A percentile compares a stretch with the other conserved stretches of the same genome.
Conservation (phyloP, 2,113 vertebrate genomes). For the Urocynchramus pylzowi region DNA sequence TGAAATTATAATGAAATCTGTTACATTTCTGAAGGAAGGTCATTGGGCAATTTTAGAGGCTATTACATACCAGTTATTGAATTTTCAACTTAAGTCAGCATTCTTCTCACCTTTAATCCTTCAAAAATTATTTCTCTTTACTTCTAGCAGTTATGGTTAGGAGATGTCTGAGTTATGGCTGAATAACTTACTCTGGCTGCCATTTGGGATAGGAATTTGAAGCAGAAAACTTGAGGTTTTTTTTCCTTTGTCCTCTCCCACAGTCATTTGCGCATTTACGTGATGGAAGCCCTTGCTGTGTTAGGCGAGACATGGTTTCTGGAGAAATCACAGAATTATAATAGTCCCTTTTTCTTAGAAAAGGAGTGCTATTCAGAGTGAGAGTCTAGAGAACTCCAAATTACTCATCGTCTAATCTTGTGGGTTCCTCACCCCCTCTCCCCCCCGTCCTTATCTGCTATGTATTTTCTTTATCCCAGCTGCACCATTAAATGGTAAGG, state of each 20-base stretch:
- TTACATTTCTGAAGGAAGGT: neutral
- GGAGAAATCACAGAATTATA: neutral
- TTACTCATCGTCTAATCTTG: neutral
- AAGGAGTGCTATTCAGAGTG: neutral
- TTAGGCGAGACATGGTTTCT: neutral
- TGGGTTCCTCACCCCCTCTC: neutral
- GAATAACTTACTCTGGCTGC: neutral
- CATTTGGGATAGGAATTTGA: neutral
- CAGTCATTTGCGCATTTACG: neutral
- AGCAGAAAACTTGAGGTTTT: neutral
- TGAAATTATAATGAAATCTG: neutral
- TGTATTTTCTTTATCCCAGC: neutral
- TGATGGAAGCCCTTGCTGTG: neutral
- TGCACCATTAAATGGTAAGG: neutral
- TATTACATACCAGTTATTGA: neutral
- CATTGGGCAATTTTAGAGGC: neutral
- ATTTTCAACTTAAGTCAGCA: neutral
- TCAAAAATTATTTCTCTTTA: neutral
- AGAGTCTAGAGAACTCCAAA: neutral
- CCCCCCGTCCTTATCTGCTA: rapidly evolving
- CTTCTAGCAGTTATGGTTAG: neutral
- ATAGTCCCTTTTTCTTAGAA: neutral
- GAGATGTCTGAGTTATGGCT: neutral
- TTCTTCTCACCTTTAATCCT: neutral
- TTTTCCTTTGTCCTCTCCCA: neutral